Evolutionary conservation across 2,888 invertebrate species (phyloP).

Genomic region (Monochamus alternatus): DNA sequence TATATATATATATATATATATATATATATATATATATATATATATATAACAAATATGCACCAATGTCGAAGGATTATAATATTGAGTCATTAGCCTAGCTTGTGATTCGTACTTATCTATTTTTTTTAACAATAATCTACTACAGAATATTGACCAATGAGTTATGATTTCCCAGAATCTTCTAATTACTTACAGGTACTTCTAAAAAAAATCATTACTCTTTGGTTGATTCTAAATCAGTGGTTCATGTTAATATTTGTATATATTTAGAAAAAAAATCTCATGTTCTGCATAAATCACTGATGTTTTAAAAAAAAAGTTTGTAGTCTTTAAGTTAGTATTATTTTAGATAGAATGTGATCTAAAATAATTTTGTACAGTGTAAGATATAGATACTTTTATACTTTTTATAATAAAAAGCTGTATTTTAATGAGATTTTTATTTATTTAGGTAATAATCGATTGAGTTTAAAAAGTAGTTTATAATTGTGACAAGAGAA

Average conservation of each 20-base stretch:
- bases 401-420: conserved; percentile 57
- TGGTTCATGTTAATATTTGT: conserved; percentile 3
- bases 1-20: too few relatives aligned
- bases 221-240: conserved; percentile 21
- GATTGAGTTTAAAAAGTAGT: too few relatives aligned
- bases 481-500: too few relatives aligned
- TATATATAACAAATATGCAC: too few relatives aligned
- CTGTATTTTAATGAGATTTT: conserved; percentile 15
- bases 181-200: too few relatives aligned
- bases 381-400: conserved; percentile 54
- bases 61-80: too few relatives aligned
- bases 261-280: neutral
- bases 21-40: too few relatives aligned
- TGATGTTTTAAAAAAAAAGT: neutral
- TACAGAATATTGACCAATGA: conserved; percentile 30
- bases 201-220: conserved; percentile 13
- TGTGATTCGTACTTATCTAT: neutral
- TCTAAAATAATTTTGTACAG: conserved; percentile 53
- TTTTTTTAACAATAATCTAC: neutral
- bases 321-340: conserved; percentile 40
- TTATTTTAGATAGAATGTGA: conserved; percentile 35
- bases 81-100: neutral
- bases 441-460: too few relatives aligned
- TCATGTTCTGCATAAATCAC: neutral
- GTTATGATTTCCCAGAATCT: conserved; percentile 17